These are phyloP conservation scores for Serinus canaria DNA, from an alignment of 2,113 vertebrate species.

Conservation along the genomic window DNA sequence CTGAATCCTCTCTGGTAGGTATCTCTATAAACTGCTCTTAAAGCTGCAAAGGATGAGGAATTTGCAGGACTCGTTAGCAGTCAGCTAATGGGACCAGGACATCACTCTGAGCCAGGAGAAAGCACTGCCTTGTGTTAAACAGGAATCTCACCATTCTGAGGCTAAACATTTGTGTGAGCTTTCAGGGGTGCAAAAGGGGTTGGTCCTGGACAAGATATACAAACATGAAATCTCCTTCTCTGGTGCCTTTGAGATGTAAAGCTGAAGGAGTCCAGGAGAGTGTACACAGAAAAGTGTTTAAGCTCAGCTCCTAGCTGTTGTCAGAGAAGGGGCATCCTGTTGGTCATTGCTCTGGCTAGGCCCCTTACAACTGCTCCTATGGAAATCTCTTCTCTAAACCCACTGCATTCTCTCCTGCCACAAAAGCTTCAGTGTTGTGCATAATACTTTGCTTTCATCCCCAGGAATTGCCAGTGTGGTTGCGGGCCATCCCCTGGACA, in stretches of 20 bases:
- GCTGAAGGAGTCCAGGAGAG: background rate
- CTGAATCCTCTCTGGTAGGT: background rate
- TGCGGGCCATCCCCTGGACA: conserved; percentile 80
- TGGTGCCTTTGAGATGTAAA: background rate
- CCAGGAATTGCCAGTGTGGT: conserved; percentile 77
- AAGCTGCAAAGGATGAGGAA: background rate
- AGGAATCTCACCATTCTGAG: background rate
- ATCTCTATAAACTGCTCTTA: background rate
- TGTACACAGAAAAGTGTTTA: background rate
- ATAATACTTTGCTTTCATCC: conserved; percentile 26
- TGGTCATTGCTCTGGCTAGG: background rate
- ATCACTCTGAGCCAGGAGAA: background rate
- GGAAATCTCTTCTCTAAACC: background rate
- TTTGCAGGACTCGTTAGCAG: background rate
- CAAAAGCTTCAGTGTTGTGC: background rate
- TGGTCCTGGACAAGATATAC: background rate
- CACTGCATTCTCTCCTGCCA: background rate
- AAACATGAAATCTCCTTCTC: background rate
- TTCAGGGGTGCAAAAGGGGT: background rate
- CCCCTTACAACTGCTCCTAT: background rate
- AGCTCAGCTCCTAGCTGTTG: background rate
- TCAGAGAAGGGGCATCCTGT: background rate
- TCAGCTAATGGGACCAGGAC: background rate
- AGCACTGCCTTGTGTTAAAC: background rate
- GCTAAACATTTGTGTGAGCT: background rate